These are phyloP conservation scores for Emydura subglobosa DNA, from an alignment of 2,113 vertebrate species.

Conservation along the genomic window DNA sequence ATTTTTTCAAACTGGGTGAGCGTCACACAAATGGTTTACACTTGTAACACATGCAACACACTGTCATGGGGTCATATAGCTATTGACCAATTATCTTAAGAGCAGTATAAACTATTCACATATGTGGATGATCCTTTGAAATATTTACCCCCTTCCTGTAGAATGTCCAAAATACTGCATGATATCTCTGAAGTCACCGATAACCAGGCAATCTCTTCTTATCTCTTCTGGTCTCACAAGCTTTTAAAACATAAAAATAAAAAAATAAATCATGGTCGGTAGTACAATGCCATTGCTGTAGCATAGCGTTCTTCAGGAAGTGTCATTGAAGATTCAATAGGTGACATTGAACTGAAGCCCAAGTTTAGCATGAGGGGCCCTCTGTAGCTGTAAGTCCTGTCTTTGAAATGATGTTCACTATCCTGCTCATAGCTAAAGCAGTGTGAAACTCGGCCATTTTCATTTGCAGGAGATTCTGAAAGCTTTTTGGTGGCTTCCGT, in stretches of 20 bases:
- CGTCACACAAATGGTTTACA: constrained; percentile 58
- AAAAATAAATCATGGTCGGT: neutral
- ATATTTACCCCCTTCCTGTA: constrained; percentile 76
- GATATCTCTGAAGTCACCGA: neutral
- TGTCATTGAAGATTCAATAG: neutral
- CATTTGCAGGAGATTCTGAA: too few species aligned
- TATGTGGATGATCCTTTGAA: constrained; percentile 74
- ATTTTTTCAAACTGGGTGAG: neutral
- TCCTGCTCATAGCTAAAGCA: too few species aligned
- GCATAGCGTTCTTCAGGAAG: neutral
- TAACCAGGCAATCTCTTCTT: neutral
- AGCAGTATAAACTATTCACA: constrained; percentile 71
- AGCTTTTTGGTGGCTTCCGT: too few species aligned
- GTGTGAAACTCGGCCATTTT: too few species aligned
- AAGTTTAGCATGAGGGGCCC: too few species aligned
- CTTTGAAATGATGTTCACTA: too few species aligned
- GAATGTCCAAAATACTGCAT: constrained; percentile 64
- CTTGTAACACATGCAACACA: constrained; percentile 67
- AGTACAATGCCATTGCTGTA: neutral
- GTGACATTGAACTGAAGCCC: neutral
- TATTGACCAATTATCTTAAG: constrained; percentile 74
- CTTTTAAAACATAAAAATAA: neutral
- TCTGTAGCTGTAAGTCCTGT: too few species aligned
- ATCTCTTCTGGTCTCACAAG: neutral
- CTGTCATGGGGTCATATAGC: constrained; percentile 44